Percentiles rank a stretch among this genome's conserved stretches.
Conservation (phyloP, 2,797 vertebrate genomes). For the Coluber constrictor region DNA sequence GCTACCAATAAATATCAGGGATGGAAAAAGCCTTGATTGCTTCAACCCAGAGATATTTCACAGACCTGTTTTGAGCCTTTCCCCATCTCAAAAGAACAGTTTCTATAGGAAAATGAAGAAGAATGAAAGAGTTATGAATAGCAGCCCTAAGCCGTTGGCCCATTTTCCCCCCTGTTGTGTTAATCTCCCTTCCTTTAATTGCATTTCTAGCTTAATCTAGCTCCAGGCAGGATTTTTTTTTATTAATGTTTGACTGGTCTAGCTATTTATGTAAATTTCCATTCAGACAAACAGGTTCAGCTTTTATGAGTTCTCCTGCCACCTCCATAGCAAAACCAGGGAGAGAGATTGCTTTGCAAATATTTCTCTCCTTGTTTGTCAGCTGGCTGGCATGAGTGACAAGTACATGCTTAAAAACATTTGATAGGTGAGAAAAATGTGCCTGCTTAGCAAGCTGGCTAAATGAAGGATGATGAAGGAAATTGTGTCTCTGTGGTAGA, state of each 20-base stretch:
- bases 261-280: constrained; percentile 7
- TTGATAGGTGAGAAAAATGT: not conserved
- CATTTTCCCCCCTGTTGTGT: not conserved
- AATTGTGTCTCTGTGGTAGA: not conserved
- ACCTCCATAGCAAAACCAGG: not conserved
- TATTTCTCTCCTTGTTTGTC: constrained; percentile 1
- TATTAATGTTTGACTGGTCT: constrained; percentile 27
- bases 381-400: not conserved
- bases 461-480: not conserved
- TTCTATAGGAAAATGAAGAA: not conserved
- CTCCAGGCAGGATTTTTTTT: not conserved
- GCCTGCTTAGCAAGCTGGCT: not conserved
- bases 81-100: not conserved
- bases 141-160: not conserved
- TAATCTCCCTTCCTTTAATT: not conserved
- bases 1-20: constrained; percentile 10
- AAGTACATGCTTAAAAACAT: not conserved
- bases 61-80: not conserved
- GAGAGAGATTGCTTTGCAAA: not conserved
- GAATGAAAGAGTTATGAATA: not conserved
- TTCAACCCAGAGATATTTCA: constrained; percentile 10
- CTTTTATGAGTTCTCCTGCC: not conserved
- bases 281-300: constrained; percentile 5
- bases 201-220: constrained; percentile 7
- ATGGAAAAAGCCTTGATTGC: not conserved